These are phyloP conservation scores for Tragelaphus imberbis DNA, from an alignment of 2,113 vertebrate genomes.

Conservation along the genomic window DNA sequence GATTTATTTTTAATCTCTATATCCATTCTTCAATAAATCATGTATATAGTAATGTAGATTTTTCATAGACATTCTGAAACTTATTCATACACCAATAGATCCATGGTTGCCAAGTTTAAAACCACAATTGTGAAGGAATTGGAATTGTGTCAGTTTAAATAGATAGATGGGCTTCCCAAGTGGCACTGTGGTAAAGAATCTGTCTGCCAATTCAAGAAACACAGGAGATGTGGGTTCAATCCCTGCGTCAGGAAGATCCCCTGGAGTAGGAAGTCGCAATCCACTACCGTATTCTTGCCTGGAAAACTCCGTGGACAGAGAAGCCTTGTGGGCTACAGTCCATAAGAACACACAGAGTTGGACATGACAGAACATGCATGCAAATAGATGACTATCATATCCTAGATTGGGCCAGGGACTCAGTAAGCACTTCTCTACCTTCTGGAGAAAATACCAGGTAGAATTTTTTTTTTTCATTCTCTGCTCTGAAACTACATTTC, in stretches of 20 bases:
- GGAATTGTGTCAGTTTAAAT: background rate
- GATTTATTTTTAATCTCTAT: background rate
- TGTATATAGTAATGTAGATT: background rate
- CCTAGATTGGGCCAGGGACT: background rate
- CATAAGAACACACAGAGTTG: background rate
- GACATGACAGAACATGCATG: background rate
- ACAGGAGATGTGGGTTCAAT: background rate
- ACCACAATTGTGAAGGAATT: background rate
- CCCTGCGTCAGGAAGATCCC: background rate
- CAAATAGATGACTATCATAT: background rate
- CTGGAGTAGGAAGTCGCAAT: background rate
- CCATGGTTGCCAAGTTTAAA: background rate
- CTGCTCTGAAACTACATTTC: constrained; percentile 15
- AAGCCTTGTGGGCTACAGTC: background rate
- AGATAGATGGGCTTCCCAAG: background rate
- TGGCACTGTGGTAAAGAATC: background rate
- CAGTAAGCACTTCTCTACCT: background rate
- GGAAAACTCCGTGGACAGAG: background rate
- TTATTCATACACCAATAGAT: background rate
- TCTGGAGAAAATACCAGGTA: background rate
- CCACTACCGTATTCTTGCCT: background rate
- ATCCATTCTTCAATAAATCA: background rate
- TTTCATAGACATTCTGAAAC: background rate
- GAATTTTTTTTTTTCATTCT: background rate
- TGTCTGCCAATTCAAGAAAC: background rate